Evolutionary conservation across 2,888 invertebrate species (phyloP), one percentile per base, ranked within the genome.

Genomic region (Parnassius orleans): DNA sequence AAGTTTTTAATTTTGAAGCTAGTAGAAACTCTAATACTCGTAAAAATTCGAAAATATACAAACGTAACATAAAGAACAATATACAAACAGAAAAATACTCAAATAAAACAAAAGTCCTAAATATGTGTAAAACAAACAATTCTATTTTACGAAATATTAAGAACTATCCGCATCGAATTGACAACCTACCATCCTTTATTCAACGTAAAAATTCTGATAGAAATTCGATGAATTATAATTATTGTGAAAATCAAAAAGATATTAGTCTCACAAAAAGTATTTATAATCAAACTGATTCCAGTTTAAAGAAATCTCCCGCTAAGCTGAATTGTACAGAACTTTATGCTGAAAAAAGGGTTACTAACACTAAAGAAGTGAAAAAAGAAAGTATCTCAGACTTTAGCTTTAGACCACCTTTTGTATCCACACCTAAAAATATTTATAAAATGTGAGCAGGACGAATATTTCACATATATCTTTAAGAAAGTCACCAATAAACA

Each of bases 381-480:
- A 53, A 56, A 52, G 61, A 65, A 15, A 60, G 62, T 19, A 63
- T 68, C 10, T 64, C 66, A 57, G 66, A 77, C 57, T 87, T 87
- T 66, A 72, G 71, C 57, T 87, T 87, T 67, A 72, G 71, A 42
- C 86, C 86, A 44, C 70, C 65, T 51, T 76, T 79, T 69, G 70
- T 73, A 41, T 87, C 87, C 0, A 87, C 87, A 11, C 87, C 86
- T n/a, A 82, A 76, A 71, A 65, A 64, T 10, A 50, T 57, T 50
- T 57, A 63, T 12, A 44, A 43, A 71, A 10, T 43, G 46, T 42
- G 52, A 53, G 43, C 14, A 47, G 9, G 52, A 19, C 42, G 3
- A 42, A n/a, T 19, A 57, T 47, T 43, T 53, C 57, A 19, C 19
- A n/a, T 1, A 48, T 15, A 47, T 19, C 52, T 3, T 51, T 24